phyloP scores from a whole-genome alignment of 2,888 invertebrate species.

The Diarsia dahlii region DNA sequence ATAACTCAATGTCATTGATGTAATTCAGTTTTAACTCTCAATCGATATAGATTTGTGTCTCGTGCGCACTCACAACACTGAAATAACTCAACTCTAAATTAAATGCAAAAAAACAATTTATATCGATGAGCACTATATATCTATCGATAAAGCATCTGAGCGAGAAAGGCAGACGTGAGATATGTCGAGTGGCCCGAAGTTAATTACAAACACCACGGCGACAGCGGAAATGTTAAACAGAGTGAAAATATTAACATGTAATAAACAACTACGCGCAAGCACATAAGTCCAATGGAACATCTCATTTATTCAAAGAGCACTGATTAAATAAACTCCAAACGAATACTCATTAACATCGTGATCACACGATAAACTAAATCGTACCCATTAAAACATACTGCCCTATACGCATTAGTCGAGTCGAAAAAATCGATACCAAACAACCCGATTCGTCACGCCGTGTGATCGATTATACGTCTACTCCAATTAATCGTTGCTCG shows the following conservation, averaged over 20 bases:
- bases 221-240: slow-evolving; percentile 67
- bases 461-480: slow-evolving; percentile 81
- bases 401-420: slow-evolving; percentile 69
- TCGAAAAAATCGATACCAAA: slow-evolving; percentile 69
- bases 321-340: slow-evolving; percentile 76
- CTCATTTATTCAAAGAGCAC: slow-evolving; percentile 77
- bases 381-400: slow-evolving; percentile 71
- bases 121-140: slow-evolving; percentile 47
- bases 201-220: slow-evolving; percentile 64
- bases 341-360: slow-evolving; percentile 80
- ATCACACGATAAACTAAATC: slow-evolving; percentile 83
- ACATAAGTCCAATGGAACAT: slow-evolving; percentile 74
- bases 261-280: slow-evolving; percentile 69
- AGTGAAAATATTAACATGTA: slow-evolving; percentile 65
- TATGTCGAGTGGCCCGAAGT: slow-evolving; percentile 56
- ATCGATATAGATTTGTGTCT: slow-evolving; percentile 38
- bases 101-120: slow-evolving; percentile 62
- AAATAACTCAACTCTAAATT: slow-evolving; percentile 49
- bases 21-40: slow-evolving; percentile 37
- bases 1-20: slow-evolving; percentile 9
- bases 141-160: slow-evolving; percentile 51
- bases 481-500: slow-evolving; percentile 83
- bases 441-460: slow-evolving; percentile 79
- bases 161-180: slow-evolving; percentile 59
- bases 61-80: slow-evolving; percentile 27